phyloP scores from a whole-genome alignment of 2,113 vertebrate species.

The Dolichotis patagonum region DNA sequence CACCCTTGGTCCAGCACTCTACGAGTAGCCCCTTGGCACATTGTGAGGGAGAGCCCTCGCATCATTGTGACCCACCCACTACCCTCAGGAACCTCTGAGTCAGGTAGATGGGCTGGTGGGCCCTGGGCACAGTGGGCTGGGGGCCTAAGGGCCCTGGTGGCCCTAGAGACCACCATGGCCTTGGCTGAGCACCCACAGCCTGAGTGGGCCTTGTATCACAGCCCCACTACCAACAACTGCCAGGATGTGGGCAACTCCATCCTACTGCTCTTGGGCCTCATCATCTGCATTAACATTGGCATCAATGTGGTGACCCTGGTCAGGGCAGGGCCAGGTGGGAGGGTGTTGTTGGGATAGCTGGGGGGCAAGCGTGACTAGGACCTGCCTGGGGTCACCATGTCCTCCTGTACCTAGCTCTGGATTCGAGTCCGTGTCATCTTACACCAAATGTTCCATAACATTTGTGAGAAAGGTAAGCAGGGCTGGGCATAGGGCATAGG shows the following conservation, averaged over 20 bases:
- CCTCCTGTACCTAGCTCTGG: constrained; percentile 73
- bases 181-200: constrained; percentile 59
- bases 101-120: neutral
- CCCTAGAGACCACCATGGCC: constrained; percentile 69
- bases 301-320: constrained; percentile 80
- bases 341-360: neutral
- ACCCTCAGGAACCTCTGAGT: neutral
- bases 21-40: constrained; percentile 20
- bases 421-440: constrained; percentile 65
- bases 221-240: constrained; percentile 62
- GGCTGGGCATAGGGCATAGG: too few relatives aligned
- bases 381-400: constrained; percentile 47
- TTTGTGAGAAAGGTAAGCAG: constrained; percentile 80
- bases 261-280: constrained; percentile 69
- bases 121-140: constrained; percentile 55
- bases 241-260: constrained; percentile 77
- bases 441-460: constrained; percentile 31
- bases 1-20: neutral
- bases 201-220: constrained; percentile 4
- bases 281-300: constrained; percentile 78
- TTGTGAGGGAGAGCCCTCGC: constrained; percentile 60
- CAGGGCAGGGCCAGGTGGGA: constrained; percentile 30
- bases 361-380: neutral
- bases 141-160: constrained; percentile 70
- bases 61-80: constrained; percentile 71